A percentile compares a stretch with the other conserved stretches of the same genome.
phyloP scores from a whole-genome alignment of 2,113 vertebrate genomes.

The Turdus rufiventris region DNA sequence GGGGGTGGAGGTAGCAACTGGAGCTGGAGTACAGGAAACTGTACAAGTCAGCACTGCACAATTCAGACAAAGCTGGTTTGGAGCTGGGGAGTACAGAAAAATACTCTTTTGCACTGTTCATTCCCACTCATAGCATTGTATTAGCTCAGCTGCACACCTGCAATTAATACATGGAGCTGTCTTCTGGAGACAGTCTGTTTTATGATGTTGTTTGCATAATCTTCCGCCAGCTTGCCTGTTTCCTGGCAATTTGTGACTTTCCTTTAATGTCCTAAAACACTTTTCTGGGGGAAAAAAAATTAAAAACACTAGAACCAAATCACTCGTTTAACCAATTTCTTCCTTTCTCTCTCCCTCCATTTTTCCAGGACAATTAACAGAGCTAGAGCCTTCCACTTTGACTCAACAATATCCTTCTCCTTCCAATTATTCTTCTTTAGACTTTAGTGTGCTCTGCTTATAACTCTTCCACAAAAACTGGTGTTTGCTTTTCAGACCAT shows the following conservation, averaged over 20 bases:
- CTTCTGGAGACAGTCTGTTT: not conserved
- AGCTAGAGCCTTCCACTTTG: slow-evolving; percentile 12
- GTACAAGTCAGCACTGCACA: not conserved
- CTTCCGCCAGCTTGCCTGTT: slow-evolving; percentile 7
- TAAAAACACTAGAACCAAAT: not conserved
- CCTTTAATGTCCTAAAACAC: slow-evolving; percentile 47
- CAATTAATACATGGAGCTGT: slow-evolving; percentile 43
- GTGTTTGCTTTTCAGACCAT: slow-evolving; percentile 38
- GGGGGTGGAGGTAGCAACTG: not conserved
- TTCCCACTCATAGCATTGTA: not conserved
- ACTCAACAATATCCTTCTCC: slow-evolving; percentile 29
- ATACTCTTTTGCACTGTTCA: not conserved
- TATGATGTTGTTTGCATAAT: slow-evolving; percentile 11
- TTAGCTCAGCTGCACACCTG: slow-evolving; percentile 39
- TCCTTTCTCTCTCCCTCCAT: not conserved
- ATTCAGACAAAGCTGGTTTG: not conserved
- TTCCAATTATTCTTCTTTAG: slow-evolving; percentile 39
- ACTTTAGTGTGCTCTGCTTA: slow-evolving; percentile 20
- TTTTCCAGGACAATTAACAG: slow-evolving; percentile 5
- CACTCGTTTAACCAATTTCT: not conserved
- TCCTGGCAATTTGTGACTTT: slow-evolving; percentile 58
- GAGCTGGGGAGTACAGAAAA: not conserved
- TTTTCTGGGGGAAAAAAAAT: not conserved
- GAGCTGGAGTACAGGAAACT: not conserved
- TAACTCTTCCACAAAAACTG: slow-evolving; percentile 49